Base-by-base conservation (phyloP, 2,113 vertebrate genomes). In the Tragelaphus imberbis region DNA sequence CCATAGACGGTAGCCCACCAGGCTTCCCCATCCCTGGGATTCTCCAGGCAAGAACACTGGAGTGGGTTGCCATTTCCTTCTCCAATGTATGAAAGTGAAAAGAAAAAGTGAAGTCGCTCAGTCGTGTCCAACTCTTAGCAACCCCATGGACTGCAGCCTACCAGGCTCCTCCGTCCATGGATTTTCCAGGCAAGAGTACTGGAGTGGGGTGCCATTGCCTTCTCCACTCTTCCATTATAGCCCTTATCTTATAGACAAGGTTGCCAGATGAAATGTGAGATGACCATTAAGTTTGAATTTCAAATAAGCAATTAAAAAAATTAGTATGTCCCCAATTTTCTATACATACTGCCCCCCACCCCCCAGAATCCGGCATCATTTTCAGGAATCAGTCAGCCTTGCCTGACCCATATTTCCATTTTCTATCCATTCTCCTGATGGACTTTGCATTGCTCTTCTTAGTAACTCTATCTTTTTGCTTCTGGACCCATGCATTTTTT, bases 311-410 rank as follows among this genome's bases (percentile, higher is more conserved):
- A 47, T 19, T 30, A 44, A 68, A 97, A 47, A 17, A 15, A 4
- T 36, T 68, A 25, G 1, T 59, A n/a, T 86, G 49, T n/a, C 65
- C 25, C 28, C 80, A 82, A 25, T 63, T 63, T 80, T 44, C n/a
- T 3, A 49, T 30, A 2, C 0, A 9, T 27, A 56, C 19, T 30
- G 23, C 8, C 2, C 30, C 6, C 47, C 27, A 19, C 5, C 30
- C 82, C 53, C 9, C 7, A 55, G 79, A 88, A 75, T 56, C 19
- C 61, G 58, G n/a, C 19, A 40, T 61, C 30, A 47, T 13, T 59
- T 7, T 92, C 28, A 28, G n/a, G 30, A 25, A n/a, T 89, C 47
- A 28, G 3, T 61, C 17, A 68, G 15, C 33, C n/a, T 36, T 49
- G 2, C 3, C n/a, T 56, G 15, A 84, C 17, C 55, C 0, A 21